Base-by-base conservation (phyloP, 2,113 vertebrate genomes). In the Gopherus flavomarginatus region DNA sequence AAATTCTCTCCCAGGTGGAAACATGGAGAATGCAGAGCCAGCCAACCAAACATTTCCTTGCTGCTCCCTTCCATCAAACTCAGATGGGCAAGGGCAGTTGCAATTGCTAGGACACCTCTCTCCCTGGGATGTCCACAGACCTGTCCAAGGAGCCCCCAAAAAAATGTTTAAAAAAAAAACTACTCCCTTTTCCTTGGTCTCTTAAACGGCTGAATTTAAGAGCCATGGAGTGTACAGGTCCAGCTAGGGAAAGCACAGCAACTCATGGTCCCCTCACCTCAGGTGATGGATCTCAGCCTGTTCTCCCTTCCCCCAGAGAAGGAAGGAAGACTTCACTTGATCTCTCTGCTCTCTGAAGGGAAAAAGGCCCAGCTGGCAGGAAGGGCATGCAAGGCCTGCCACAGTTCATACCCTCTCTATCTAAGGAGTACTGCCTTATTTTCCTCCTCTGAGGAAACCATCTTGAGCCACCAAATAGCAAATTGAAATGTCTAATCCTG, bases 381-480 rank as follows among this genome's bases (percentile, higher is more conserved):
- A 19, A 65, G 62, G 3, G 31, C 62, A 35, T 14, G 31, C 31
- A 65, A 65, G 62, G 14, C 31, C 31, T 65, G 31, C 31, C n/a
- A n/a, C 7, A 65, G 12, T 65, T 65, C 31, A 65, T 65, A 65
- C 31, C 59, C 59, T 16, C 14, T 65, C 31, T 31, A 31, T 11
- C 12, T 35, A 16, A 65, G 59, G 31, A 65, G 14, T 35, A 35
- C 59, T 5, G 14, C 31, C 62, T 65, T 65, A 65, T 13, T 21
- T 86, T 54, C 53, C 26, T 75, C n/a, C 53, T 29, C 52, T 92
- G 79, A 78, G 8, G 38, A 50, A 44, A 87, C 8, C 10, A 94
- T 82, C 47, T 89, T 91, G 92, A 87, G 86, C 83, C 79, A 38
- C 44, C 7, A 88, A 81, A 95, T 88, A 91, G 86, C 83, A 87